phyloP scores from a whole-genome alignment of 2,113 vertebrate species.

The Odocoileus hemionus region DNA sequence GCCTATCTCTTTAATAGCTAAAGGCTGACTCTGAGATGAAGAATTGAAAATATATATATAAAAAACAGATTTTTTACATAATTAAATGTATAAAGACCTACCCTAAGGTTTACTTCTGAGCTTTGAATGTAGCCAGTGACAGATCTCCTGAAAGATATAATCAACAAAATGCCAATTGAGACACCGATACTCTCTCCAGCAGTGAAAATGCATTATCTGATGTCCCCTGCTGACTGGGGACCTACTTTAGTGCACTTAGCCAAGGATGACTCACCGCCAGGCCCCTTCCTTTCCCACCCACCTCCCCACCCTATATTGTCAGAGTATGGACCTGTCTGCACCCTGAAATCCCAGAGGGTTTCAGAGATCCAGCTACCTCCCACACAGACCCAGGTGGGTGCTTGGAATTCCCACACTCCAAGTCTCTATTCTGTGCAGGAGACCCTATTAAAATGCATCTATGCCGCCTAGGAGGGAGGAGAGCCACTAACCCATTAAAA shows the following conservation, averaged over 20 bases:
- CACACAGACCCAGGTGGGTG: not conserved
- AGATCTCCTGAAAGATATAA: conserved; percentile 24
- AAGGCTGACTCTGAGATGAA: not conserved
- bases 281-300: not conserved
- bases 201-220: conserved; percentile 10
- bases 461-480: not conserved
- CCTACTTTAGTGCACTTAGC: not conserved
- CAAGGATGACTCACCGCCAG: conserved; percentile 6
- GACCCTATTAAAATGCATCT: conserved; percentile 33
- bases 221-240: not conserved
- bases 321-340: not conserved
- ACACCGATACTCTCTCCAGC: not conserved
- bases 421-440: not conserved
- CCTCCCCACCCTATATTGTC: not conserved
- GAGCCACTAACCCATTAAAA: not conserved
- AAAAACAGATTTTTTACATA: not conserved
- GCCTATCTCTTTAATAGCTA: not conserved
- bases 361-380: not conserved
- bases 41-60: not conserved
- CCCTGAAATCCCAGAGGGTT: not conserved
- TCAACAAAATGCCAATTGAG: conserved; percentile 45
- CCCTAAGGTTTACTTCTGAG: not conserved
- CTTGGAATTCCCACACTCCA: not conserved
- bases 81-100: not conserved
- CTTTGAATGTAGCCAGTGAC: not conserved